phyloP scores from a whole-genome alignment of 1,140 invertebrate genomes.

The Armadillidium nasatum region DNA sequence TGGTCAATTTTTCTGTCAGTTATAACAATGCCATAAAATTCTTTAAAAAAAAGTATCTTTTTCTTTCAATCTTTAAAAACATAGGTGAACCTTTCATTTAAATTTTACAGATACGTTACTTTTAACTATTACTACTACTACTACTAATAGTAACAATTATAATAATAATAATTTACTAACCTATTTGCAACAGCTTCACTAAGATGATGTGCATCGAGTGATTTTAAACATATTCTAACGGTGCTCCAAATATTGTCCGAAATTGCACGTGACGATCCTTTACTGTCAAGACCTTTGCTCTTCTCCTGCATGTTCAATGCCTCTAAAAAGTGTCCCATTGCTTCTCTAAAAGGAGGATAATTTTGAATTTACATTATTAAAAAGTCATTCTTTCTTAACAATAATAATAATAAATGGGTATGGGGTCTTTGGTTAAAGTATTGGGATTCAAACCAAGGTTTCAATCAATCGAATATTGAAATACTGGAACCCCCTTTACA shows the following conservation, averaged over 20 bases:
- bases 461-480: neutral
- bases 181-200: conserved; percentile 67
- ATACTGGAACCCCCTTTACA: neutral
- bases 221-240: conserved; percentile 78
- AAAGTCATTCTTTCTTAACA: no score
- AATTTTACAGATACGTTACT: no score
- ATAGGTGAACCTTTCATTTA: no score
- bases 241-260: conserved; percentile 94
- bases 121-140: no score
- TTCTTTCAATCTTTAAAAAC: no score
- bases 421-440: neutral
- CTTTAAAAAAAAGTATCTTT: no score
- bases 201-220: conserved; percentile 77
- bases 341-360: conserved; percentile 64
- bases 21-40: no score
- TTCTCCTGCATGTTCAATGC: conserved; percentile 88
- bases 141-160: no score
- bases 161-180: conserved; percentile 46
- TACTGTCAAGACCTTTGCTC: conserved; percentile 58
- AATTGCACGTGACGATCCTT: conserved; percentile 56
- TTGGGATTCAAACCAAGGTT: neutral
- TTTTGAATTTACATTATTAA: neutral
- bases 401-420: neutral
- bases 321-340: conserved; percentile 87
- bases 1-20: no score